Conservation (phyloP, 2,113 vertebrate genomes). For the Helogale parvula region DNA sequence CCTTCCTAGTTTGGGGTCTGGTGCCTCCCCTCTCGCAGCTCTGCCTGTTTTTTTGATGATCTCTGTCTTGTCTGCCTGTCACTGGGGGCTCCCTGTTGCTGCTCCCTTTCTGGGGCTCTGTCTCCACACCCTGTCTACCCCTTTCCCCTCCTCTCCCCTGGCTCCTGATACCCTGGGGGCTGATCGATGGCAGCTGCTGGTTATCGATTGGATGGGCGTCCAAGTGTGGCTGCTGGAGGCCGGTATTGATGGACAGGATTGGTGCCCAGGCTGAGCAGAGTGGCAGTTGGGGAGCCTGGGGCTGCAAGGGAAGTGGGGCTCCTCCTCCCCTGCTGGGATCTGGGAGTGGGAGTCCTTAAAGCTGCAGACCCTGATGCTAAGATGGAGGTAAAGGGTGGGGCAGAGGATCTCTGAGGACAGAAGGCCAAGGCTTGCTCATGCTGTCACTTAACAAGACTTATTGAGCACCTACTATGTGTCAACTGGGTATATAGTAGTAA, state of each 20-base stretch:
- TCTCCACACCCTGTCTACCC: neutral
- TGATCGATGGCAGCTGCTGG: constrained; percentile 83
- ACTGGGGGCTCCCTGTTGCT: neutral
- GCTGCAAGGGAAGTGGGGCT: neutral
- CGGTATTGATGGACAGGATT: constrained; percentile 82
- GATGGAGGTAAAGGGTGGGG: neutral
- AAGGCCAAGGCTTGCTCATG: neutral
- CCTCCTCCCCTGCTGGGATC: neutral
- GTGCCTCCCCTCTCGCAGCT: neutral
- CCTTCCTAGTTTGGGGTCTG: neutral
- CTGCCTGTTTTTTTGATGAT: neutral
- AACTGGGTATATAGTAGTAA: neutral
- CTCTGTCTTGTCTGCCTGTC: neutral
- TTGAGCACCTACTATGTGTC: constrained; percentile 24
- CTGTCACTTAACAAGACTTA: neutral
- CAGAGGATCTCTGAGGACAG: neutral
- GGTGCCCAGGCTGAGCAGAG: constrained; percentile 81
- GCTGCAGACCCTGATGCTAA: neutral
- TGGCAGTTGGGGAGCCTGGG: constrained; percentile 78
- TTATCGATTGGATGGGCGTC: constrained; percentile 84
- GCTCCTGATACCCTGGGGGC: constrained; percentile 71
- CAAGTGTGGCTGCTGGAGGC: constrained; percentile 74
- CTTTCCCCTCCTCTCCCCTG: neutral
- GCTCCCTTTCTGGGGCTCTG: neutral
- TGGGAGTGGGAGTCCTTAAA: constrained; percentile 32